A percentile compares a stretch with the other conserved stretches of the same genome.
These are phyloP conservation scores for Pheosia tremula DNA, from an alignment of 2,888 invertebrate species.

Conservation along the genomic window DNA sequence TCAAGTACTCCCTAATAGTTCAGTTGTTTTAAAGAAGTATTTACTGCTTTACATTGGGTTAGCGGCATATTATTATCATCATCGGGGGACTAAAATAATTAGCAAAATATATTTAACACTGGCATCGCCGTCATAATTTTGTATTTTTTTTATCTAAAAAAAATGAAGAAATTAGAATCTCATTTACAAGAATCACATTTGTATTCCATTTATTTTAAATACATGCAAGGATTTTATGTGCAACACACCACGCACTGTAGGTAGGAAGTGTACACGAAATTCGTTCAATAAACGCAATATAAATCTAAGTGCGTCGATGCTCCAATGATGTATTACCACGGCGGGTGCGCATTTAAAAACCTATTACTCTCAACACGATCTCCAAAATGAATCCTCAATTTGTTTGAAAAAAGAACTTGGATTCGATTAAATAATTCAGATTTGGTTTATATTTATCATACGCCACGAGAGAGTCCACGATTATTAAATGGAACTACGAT, in stretches of 20 bases:
- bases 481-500: background rate
- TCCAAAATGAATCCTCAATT: slow-evolving; percentile 54
- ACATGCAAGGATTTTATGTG: slow-evolving; percentile 11
- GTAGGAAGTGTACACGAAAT: slow-evolving; percentile 11
- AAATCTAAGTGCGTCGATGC: slow-evolving; percentile 43
- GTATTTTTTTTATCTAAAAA: too few species aligned
- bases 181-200: too few species aligned
- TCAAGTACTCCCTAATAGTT: too few species aligned
- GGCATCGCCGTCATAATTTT: too few species aligned
- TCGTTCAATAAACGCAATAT: slow-evolving; percentile 42
- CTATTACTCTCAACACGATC: slow-evolving; percentile 70
- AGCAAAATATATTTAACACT: too few species aligned
- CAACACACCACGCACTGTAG: slow-evolving; percentile 8
- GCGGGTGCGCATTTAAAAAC: slow-evolving; percentile 65
- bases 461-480: slow-evolving; percentile 3
- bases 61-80: too few species aligned
- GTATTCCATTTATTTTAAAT: background rate
- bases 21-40: too few species aligned
- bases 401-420: slow-evolving; percentile 54
- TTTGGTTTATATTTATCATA: slow-evolving; percentile 26
- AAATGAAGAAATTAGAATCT: too few species aligned
- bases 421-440: slow-evolving; percentile 57
- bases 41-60: too few species aligned
- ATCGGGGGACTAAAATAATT: too few species aligned
- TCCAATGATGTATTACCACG: slow-evolving; percentile 56